Evolutionary conservation across 1,140 invertebrate genomes (phyloP), one percentile per base, ranked within the genome.

Genomic region (Trachymyrmex septentrionalis): DNA sequence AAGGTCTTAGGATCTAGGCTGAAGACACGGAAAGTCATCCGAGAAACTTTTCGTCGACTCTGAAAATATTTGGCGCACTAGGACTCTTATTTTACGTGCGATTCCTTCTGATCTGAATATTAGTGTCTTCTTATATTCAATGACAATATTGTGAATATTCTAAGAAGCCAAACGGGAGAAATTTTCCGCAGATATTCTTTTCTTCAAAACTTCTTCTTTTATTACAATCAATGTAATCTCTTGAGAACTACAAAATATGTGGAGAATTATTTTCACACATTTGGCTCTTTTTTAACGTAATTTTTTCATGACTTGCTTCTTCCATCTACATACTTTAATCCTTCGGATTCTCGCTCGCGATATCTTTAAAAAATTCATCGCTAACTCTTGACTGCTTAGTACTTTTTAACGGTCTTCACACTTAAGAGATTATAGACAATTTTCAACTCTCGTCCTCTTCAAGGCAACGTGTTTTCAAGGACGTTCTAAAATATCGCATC

Each of bases 401-500:
- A 53, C 30, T 7, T 14, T 55, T 88, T 71, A 59, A 72, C 57
- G 34, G 30, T 21, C 19, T 76, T 12, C 57, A 57, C 66, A 38
- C 30, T 87, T 61, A 66, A 85, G 55, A 64, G 64, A 72, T 85
- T 71, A 63, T 88, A 87, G 63, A 71, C 84, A 76, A 34, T 84
- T 55, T 64, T 48, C 27, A 69, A 24, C 55, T 6, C 30, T 67
- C 24, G 14, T 71, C 9, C 19, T n/a, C 6, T 14, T 77, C 55
- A 19, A 27, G 55, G 16, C 30, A 21, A 71, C 10, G 10, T 12
- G n/a, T 67, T 67, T 16, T 64, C 50, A 12, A 55, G 85, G 86
- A 92, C 85, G 78, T 86, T 86, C 64, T 92, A 66, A 92, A 92
- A 92, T 91, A 92, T 89, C 91, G 84, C 81, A 92, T 89, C 75